Evolutionary conservation across 2,888 invertebrate species (phyloP).

Genomic region (Hirtodrosophila duncani): DNA sequence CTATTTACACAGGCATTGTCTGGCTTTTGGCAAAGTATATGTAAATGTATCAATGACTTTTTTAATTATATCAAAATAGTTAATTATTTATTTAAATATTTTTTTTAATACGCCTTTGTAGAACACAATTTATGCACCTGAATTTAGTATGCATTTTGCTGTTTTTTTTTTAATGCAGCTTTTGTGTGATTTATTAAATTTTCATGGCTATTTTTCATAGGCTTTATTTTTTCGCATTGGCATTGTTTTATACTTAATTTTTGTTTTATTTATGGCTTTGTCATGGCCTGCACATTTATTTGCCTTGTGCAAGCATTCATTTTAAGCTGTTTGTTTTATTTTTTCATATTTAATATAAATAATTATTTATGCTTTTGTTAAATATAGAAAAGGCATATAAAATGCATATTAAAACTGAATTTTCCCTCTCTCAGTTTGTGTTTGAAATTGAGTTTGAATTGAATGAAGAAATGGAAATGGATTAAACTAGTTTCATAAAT

Average conservation of each 20-base stretch:
- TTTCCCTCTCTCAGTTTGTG: not conserved
- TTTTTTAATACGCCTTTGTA: no score
- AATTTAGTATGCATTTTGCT: not conserved
- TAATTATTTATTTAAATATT: not conserved
- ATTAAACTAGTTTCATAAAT: no score
- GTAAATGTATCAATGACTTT: not conserved
- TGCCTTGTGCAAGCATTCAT: no score
- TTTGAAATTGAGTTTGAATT: no score
- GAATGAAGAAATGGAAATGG: no score
- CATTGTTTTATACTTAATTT: slow-evolving; percentile 22
- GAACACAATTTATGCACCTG: no score
- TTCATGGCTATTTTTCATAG: no score
- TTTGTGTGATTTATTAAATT: slow-evolving; percentile 4
- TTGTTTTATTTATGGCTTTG: slow-evolving; percentile 15
- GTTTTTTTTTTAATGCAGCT: not conserved
- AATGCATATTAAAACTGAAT: slow-evolving; percentile 2
- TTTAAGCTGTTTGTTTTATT: slow-evolving; percentile 4
- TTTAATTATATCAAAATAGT: no score
- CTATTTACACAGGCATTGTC: not conserved
- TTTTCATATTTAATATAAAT: slow-evolving; percentile 1
- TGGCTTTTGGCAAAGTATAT: not conserved
- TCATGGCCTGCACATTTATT: slow-evolving; percentile 12
- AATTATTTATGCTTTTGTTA: slow-evolving; percentile 16
- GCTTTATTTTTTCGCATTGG: no score
- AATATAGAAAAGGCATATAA: slow-evolving; percentile 16